A percentile compares a stretch with the other conserved stretches of the same genome.
phyloP scores from a whole-genome alignment of 2,797 vertebrate genomes.

The Cyprinella venusta region DNA sequence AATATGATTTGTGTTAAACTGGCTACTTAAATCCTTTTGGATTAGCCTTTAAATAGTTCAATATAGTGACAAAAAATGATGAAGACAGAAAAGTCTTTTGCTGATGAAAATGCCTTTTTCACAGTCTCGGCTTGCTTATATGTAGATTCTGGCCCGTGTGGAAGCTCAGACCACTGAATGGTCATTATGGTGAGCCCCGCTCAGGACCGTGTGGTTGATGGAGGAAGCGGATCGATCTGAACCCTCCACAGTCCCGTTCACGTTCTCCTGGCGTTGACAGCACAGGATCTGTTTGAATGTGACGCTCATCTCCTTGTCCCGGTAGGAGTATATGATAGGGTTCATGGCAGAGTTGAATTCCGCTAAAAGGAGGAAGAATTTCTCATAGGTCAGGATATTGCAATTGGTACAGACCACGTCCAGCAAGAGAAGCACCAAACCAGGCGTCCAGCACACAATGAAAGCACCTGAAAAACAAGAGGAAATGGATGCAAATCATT shows the following conservation, averaged over 20 bases:
- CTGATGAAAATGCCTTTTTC: constrained; percentile 59
- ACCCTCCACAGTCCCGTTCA: constrained; percentile 88
- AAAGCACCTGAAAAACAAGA: constrained; percentile 85
- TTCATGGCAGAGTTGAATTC: constrained; percentile 99
- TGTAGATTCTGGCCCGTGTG: constrained; percentile 47
- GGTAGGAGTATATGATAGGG: constrained; percentile 99
- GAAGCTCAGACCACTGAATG: constrained; percentile 90
- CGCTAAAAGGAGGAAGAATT: constrained; percentile 96
- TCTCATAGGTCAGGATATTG: constrained; percentile 92
- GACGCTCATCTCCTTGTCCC: constrained; percentile 98
- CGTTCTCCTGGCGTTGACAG: constrained; percentile 90
- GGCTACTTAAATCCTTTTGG: constrained; percentile 69
- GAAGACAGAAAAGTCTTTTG: constrained; percentile 64
- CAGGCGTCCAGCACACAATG: constrained; percentile 98
- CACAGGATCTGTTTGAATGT: constrained; percentile 98
- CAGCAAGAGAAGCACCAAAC: constrained; percentile 91
- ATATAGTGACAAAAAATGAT: constrained; percentile 61
- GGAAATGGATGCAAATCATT: background rate
- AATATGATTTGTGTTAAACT: constrained; percentile 64
- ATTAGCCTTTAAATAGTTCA: constrained; percentile 78
- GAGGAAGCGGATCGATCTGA: constrained; percentile 96
- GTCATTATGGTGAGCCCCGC: constrained; percentile 88
- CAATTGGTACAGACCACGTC: constrained; percentile 94
- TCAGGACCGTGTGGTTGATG: constrained; percentile 93
- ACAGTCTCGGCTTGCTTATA: constrained; percentile 51